A percentile compares a stretch with the other conserved stretches of the same genome.
These are phyloP conservation scores for Trachelus stipa DNA, from an alignment of 2,888 invertebrate species.

Conservation along the genomic window DNA sequence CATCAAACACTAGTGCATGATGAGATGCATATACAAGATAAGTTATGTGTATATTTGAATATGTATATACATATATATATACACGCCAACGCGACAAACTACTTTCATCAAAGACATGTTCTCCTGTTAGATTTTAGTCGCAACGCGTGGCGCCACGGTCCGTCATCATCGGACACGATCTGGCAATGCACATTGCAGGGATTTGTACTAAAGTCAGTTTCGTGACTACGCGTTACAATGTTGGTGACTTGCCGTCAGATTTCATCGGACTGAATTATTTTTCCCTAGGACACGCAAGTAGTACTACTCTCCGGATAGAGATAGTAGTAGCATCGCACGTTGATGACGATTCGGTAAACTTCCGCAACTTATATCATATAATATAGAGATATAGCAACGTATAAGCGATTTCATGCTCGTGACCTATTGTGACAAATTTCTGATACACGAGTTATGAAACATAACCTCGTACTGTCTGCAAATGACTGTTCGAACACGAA, in stretches of 20 bases:
- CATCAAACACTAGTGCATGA: not conserved
- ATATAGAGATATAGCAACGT: not conserved
- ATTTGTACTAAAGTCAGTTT: not conserved
- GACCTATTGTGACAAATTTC: not conserved
- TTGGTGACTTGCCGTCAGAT: not conserved
- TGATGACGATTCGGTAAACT: not conserved
- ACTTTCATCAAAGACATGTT: constrained; percentile 26
- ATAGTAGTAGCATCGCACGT: not conserved
- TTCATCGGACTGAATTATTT: not conserved
- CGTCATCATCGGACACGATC: constrained; percentile 20
- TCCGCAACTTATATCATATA: not conserved
- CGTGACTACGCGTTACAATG: not conserved
- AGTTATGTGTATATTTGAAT: not conserved
- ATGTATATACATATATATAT: constrained; percentile 6
- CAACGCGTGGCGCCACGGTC: constrained; percentile 36
- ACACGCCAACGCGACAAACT: not conserved
- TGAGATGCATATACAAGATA: not conserved
- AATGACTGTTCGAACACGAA: constrained; percentile 18
- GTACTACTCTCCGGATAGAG: not conserved
- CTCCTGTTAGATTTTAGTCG: constrained; percentile 37
- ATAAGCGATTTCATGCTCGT: not conserved
- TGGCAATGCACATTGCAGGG: not conserved
- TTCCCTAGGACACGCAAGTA: not conserved
- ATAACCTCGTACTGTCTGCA: constrained; percentile 14
- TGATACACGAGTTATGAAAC: constrained; percentile 25